These are phyloP conservation scores for Austrolebias charrua DNA, from an alignment of 2,797 vertebrate genomes.

Conservation along the genomic window DNA sequence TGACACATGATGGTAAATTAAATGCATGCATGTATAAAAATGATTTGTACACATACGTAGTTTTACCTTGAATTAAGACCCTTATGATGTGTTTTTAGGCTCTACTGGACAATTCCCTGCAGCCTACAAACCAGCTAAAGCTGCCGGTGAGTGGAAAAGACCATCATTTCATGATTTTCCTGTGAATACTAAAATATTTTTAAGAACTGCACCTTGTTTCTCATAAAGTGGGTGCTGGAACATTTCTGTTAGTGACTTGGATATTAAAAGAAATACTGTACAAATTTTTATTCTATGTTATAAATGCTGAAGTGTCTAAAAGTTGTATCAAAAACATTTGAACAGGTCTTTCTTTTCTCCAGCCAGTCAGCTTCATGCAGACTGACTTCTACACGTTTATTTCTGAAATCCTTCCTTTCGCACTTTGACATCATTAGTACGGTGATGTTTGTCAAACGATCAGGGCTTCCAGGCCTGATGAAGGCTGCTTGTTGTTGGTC, in stretches of 20 bases:
- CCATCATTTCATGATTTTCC: constrained; percentile 27
- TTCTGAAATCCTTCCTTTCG: constrained; percentile 3
- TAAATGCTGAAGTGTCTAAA: constrained; percentile 3
- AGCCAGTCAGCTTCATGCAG: neutral
- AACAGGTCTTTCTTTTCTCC: too few relatives aligned
- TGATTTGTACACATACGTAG: constrained; percentile 8
- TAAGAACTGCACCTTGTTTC: constrained; percentile 26
- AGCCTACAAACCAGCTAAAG: constrained; percentile 80
- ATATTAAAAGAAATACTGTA: neutral
- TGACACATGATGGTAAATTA: too few relatives aligned
- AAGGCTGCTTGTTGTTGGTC: constrained; percentile 33
- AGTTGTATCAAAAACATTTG: neutral
- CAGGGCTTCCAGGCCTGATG: neutral
- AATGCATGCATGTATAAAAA: neutral
- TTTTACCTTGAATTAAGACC: constrained; percentile 35
- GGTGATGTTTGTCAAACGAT: neutral
- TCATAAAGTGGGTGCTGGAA: neutral
- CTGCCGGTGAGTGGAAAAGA: constrained; percentile 71
- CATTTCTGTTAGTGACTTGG: too few relatives aligned
- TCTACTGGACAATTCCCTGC: constrained; percentile 66
- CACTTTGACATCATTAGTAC: neutral
- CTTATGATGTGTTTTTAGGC: constrained; percentile 67
- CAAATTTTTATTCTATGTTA: too few relatives aligned
- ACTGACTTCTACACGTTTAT: too few relatives aligned
- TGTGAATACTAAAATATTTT: constrained; percentile 11